Conservation (phyloP, 2,113 vertebrate species). For the Chamaetylas fuelleborni region DNA sequence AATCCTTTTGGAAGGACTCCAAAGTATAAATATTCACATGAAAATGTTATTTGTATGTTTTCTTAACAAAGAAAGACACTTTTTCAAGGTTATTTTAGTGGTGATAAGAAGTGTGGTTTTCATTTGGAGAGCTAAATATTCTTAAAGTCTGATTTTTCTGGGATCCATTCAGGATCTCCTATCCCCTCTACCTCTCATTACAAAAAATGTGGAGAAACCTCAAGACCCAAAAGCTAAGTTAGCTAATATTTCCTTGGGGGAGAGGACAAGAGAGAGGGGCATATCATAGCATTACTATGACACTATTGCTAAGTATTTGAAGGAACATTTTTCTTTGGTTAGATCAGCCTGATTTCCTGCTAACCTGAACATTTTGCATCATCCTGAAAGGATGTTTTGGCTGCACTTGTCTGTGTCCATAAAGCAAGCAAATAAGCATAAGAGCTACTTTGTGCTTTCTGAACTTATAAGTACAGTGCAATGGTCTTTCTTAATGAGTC, state of each 20-base stretch:
- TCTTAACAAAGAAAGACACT: not conserved
- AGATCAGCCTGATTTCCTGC: not conserved
- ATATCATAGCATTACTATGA: not conserved
- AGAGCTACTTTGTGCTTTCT: not conserved
- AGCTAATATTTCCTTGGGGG: not conserved
- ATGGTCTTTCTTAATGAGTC: not conserved
- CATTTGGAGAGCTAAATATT: not conserved
- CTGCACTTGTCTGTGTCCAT: not conserved
- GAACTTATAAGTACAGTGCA: not conserved
- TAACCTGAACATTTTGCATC: not conserved
- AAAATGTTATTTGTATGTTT: not conserved
- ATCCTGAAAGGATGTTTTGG: not conserved
- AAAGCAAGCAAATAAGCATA: not conserved
- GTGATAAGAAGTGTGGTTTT: not conserved
- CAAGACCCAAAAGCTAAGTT: accelerated
- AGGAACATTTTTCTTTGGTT: not conserved
- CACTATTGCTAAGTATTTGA: not conserved
- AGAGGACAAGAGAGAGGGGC: accelerated
- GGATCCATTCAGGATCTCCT: not conserved
- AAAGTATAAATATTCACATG: not conserved
- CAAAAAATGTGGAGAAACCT: accelerated
- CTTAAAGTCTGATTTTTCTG: not conserved
- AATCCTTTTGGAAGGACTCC: not conserved
- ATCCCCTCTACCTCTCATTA: accelerated
- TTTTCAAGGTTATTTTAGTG: not conserved